Evolutionary conservation across 2,888 invertebrate species (phyloP).

Genomic region (Polymixis flavicincta): DNA sequence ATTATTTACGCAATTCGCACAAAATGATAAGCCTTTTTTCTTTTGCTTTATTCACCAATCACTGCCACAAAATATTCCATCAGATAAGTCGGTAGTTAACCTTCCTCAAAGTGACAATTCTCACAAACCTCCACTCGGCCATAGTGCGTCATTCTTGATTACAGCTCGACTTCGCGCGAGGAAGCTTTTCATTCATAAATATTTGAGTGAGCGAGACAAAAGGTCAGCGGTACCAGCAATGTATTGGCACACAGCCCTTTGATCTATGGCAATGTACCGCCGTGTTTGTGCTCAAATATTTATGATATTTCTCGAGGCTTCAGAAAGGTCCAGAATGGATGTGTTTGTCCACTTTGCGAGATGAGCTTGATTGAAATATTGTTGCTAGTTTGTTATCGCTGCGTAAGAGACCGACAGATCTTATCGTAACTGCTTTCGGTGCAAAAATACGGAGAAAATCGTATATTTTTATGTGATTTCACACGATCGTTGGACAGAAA

Average conservation of each 20-base stretch:
- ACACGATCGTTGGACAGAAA: constrained; percentile 6
- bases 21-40: neutral
- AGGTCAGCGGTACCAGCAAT: constrained; percentile 40
- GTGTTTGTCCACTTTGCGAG: constrained; percentile 62
- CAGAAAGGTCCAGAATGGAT: constrained; percentile 48
- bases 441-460: constrained; percentile 25
- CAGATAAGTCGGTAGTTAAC: neutral
- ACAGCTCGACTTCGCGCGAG: constrained; percentile 17
- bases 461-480: constrained; percentile 6
- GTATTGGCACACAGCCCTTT: constrained; percentile 60
- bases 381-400: constrained; percentile 50
- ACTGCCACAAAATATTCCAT: constrained; percentile 1
- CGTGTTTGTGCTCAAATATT: constrained; percentile 63
- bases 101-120: neutral
- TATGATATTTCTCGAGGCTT: constrained; percentile 58
- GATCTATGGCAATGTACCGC: constrained; percentile 55
- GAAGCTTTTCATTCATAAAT: constrained; percentile 56
- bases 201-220: constrained; percentile 53
- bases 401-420: constrained; percentile 22
- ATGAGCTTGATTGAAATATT: constrained; percentile 63
- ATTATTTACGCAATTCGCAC: neutral
- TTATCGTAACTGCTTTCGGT: constrained; percentile 20
- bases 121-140: neutral
- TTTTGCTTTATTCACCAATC: neutral
- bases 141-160: constrained; percentile 43